phyloP scores from a whole-genome alignment of 2,113 vertebrate genomes.

The Lichenostomus cassidix region DNA sequence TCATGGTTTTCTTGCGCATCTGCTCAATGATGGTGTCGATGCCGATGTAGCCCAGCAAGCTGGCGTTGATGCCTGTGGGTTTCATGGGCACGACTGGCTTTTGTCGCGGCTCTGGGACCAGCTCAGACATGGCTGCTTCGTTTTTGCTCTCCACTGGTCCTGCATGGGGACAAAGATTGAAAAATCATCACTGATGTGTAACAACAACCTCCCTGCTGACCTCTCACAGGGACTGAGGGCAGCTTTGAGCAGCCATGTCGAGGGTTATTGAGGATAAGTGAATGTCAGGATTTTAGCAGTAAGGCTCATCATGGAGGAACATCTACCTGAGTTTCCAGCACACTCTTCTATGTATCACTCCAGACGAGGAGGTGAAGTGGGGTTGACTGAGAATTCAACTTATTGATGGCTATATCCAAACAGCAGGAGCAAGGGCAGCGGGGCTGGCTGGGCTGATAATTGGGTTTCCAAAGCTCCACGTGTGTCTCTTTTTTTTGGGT shows the following conservation, averaged over 20 bases:
- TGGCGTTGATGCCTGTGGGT: conserved; percentile 84
- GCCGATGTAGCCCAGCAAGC: conserved; percentile 91
- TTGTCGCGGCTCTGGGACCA: conserved; percentile 90
- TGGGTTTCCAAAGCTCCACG: neutral
- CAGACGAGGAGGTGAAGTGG: neutral
- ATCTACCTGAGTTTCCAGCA: neutral
- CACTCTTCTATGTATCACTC: neutral
- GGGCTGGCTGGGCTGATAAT: neutral
- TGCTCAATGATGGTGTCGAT: conserved; percentile 98
- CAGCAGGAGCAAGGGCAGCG: neutral
- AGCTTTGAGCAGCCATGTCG: neutral
- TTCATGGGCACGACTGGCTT: conserved; percentile 93
- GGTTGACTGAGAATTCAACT: accelerated
- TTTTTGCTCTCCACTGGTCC: conserved; percentile 77
- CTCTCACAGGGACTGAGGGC: neutral
- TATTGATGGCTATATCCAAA: neutral
- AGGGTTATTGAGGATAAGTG: neutral
- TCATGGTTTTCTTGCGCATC: conserved; percentile 99
- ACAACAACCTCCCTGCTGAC: neutral
- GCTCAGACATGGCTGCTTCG: conserved; percentile 88
- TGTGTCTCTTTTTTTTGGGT: neutral
- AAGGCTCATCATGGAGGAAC: neutral
- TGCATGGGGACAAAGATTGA: conserved; percentile 40
- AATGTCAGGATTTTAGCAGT: neutral
- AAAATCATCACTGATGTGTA: neutral